Evolutionary conservation across 2,888 invertebrate species (phyloP).

Genomic region (Dynastes tityus): DNA sequence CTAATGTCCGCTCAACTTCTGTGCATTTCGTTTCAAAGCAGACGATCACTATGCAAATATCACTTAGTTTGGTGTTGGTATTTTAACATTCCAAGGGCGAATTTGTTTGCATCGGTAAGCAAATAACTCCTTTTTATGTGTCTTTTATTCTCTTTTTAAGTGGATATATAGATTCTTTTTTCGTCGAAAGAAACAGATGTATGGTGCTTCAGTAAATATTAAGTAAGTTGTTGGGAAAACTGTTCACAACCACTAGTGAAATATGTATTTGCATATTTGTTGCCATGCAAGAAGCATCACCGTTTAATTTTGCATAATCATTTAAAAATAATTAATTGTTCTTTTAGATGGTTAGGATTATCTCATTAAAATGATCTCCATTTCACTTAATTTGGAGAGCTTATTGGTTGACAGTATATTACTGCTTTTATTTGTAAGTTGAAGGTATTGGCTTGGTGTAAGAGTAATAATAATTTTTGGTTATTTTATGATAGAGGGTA

Average conservation of each 20-base stretch:
- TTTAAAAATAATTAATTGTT: too few species aligned
- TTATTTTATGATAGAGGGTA: too few species aligned
- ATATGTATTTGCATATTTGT: too few species aligned
- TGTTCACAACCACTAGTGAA: not conserved
- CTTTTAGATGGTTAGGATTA: too few species aligned
- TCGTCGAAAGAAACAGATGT: constrained; percentile 16
- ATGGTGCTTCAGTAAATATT: constrained; percentile 2
- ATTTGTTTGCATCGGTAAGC: constrained; percentile 40
- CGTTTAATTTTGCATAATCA: too few species aligned
- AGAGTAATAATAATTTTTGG: too few species aligned
- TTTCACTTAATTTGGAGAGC: too few species aligned
- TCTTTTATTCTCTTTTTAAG: constrained; percentile 7
- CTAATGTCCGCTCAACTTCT: constrained; percentile 19
- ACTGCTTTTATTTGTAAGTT: too few species aligned
- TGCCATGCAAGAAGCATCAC: too few species aligned
- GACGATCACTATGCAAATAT: constrained; percentile 32
- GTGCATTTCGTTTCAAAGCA: constrained; percentile 23
- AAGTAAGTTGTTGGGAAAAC: not conserved
- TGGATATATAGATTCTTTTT: constrained; percentile 4
- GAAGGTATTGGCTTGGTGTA: too few species aligned
- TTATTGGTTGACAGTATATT: too few species aligned
- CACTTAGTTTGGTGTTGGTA: constrained; percentile 38
- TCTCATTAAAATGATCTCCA: too few species aligned
- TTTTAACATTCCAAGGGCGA: constrained; percentile 43
- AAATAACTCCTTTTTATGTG: constrained; percentile 33